These are phyloP conservation scores for Bursaphelenchus okinawaensis DNA, from an alignment of 2,888 invertebrate species.

Conservation along the genomic window DNA sequence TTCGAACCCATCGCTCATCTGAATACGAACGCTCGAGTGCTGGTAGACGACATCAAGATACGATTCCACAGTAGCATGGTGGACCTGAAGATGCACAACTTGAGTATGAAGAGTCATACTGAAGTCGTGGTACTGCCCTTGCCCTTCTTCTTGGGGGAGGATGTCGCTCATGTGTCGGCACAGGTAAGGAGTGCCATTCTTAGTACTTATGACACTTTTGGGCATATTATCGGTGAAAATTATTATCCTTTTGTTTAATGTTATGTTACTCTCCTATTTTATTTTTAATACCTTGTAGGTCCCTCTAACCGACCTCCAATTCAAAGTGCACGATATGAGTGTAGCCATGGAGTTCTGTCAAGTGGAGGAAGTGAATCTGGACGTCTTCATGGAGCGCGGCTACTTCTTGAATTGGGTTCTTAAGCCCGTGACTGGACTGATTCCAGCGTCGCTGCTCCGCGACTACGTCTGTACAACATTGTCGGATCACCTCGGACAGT, in stretches of 20 bases:
- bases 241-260: background rate
- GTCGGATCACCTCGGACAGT: constrained; percentile 17
- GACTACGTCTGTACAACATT: constrained; percentile 26
- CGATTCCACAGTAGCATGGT: constrained; percentile 21
- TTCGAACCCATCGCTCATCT: constrained; percentile 32
- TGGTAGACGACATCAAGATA: constrained; percentile 14
- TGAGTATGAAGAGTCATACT: constrained; percentile 13
- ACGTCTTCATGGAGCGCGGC: constrained; percentile 29
- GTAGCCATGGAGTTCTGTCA: constrained; percentile 24
- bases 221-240: background rate
- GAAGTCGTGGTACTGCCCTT: constrained; percentile 18
- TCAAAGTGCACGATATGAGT: constrained; percentile 24
- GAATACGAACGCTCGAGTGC: constrained; percentile 18
- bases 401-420: constrained; percentile 26
- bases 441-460: constrained; percentile 24
- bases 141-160: constrained; percentile 32
- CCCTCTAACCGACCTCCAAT: constrained; percentile 17
- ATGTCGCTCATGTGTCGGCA: constrained; percentile 25
- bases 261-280: background rate
- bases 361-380: constrained; percentile 15
- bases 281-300: constrained; percentile 20
- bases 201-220: background rate
- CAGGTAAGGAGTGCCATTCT: constrained; percentile 14
- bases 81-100: constrained; percentile 23
- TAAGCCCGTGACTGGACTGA: constrained; percentile 21